These are phyloP conservation scores for Oncorhynchus nerka DNA, from an alignment of 2,113 vertebrate species.

Conservation along the genomic window DNA sequence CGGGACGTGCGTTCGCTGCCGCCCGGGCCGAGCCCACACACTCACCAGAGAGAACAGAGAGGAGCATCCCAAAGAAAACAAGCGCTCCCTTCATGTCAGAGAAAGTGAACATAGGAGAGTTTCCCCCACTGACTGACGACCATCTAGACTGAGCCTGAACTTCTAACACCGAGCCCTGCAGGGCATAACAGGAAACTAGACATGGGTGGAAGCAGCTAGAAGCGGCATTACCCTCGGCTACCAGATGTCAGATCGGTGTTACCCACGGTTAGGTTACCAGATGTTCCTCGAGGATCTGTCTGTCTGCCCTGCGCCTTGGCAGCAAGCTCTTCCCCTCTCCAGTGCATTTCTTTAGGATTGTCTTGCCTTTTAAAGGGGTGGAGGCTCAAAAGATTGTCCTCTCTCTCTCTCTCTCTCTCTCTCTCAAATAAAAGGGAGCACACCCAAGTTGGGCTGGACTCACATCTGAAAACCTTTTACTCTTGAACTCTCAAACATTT, in stretches of 20 bases:
- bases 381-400: slow-evolving; percentile 68
- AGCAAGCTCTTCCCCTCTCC: slow-evolving; percentile 56
- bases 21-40: slow-evolving; percentile 50
- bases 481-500: slow-evolving; percentile 64
- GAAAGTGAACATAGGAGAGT: slow-evolving; percentile 61
- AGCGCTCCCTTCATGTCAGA: slow-evolving; percentile 78
- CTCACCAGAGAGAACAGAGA: slow-evolving; percentile 74
- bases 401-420: slow-evolving; percentile 53
- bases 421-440: slow-evolving; percentile 71
- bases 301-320: slow-evolving; percentile 60
- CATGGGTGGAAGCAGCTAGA: slow-evolving; percentile 62
- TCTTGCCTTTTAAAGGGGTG: slow-evolving; percentile 71
- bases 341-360: slow-evolving; percentile 55
- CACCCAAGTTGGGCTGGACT: slow-evolving; percentile 74
- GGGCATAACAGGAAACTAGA: slow-evolving; percentile 75
- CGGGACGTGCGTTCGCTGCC: slow-evolving; percentile 45
- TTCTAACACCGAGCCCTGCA: slow-evolving; percentile 50
- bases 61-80: slow-evolving; percentile 68
- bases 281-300: slow-evolving; percentile 68
- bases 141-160: slow-evolving; percentile 56
- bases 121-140: slow-evolving; percentile 48
- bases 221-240: slow-evolving; percentile 65
- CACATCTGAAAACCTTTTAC: slow-evolving; percentile 78
- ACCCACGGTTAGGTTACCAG: slow-evolving; percentile 67
- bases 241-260: slow-evolving; percentile 73